Percentiles rank a stretch among this genome's conserved stretches.
These are phyloP conservation scores for Heliconius congener DNA, from an alignment of 1,140 invertebrate species.

Conservation along the genomic window DNA sequence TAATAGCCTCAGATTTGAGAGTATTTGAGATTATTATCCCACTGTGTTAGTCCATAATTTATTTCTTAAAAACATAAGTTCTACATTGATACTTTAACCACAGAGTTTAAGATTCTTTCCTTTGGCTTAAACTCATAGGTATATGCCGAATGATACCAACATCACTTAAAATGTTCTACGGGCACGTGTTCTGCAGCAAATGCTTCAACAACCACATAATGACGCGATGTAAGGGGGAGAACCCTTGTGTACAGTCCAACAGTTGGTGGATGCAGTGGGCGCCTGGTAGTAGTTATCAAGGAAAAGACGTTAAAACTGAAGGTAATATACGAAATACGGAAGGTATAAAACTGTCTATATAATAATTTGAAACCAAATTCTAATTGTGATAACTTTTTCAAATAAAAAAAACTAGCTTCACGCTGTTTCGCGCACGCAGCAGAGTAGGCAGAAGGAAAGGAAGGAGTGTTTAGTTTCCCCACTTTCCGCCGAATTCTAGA, in stretches of 20 bases:
- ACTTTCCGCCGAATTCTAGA: too few species aligned
- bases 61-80: too few species aligned
- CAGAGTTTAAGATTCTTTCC: too few species aligned
- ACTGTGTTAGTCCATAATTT: too few species aligned
- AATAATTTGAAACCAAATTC: neutral
- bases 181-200: slow-evolving; percentile 69
- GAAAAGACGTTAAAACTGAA: slow-evolving; percentile 29
- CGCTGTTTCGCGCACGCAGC: too few species aligned
- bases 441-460: too few species aligned
- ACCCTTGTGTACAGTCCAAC: slow-evolving; percentile 53
- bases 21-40: too few species aligned
- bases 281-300: slow-evolving; percentile 47
- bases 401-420: too few species aligned
- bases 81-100: too few species aligned
- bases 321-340: neutral
- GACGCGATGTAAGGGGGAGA: slow-evolving; percentile 53
- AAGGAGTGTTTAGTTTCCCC: too few species aligned
- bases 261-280: slow-evolving; percentile 75
- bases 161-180: slow-evolving; percentile 71
- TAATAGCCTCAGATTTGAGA: too few species aligned
- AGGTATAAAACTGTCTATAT: neutral
- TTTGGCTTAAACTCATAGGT: slow-evolving; percentile 41
- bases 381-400: too few species aligned
- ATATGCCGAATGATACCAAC: slow-evolving; percentile 64
- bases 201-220: slow-evolving; percentile 70